These are phyloP conservation scores for Urocynchramus pylzowi DNA, from an alignment of 2,113 vertebrate species.

Conservation along the genomic window DNA sequence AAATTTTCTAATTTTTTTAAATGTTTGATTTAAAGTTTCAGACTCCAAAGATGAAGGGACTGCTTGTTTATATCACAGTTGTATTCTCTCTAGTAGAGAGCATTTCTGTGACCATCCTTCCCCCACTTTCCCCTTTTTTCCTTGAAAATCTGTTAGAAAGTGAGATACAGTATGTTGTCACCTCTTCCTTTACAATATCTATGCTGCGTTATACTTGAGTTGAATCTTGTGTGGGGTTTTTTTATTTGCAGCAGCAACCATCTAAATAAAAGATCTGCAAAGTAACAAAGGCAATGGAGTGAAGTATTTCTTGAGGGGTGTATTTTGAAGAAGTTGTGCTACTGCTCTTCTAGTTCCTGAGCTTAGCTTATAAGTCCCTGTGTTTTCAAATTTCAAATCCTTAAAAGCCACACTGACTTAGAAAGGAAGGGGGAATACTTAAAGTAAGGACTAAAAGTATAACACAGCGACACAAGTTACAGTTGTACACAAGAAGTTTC, in stretches of 20 bases:
- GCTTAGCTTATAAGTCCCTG: neutral
- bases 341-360: neutral
- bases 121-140: neutral
- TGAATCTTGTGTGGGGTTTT: neutral
- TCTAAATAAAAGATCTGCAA: conserved; percentile 63
- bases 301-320: neutral
- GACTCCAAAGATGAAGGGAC: conserved; percentile 61
- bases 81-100: conserved; percentile 45
- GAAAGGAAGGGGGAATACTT: neutral
- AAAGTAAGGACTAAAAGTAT: neutral
- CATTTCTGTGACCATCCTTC: conserved; percentile 23
- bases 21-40: conserved; percentile 34
- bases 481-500: neutral
- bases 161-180: neutral
- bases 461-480: neutral
- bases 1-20: conserved; percentile 54
- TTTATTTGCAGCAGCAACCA: conserved; percentile 28
- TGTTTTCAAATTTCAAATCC: neutral
- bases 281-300: neutral
- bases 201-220: conserved; percentile 27
- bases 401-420: neutral
- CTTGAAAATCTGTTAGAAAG: conserved; percentile 10
- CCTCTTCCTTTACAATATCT: neutral
- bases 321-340: neutral
- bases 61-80: conserved; percentile 16